Conservation (phyloP, 2,797 vertebrate species). For the Denticeps clupeoides region DNA sequence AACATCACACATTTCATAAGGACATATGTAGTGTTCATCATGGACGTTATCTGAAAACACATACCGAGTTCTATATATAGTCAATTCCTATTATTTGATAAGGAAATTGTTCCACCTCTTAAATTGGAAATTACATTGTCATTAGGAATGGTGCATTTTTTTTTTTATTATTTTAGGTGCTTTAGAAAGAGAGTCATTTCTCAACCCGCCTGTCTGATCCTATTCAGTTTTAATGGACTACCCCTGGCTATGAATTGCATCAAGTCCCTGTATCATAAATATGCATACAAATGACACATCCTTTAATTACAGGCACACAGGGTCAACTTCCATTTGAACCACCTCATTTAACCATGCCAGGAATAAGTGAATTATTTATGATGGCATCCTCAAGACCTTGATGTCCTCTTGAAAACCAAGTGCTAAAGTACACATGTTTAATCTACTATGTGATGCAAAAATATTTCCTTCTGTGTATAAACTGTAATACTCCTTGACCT, state of each 20-base stretch:
- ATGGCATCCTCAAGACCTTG: background rate
- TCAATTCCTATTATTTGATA: too few species aligned
- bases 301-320: constrained; percentile 5
- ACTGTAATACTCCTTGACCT: background rate
- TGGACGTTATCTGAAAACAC: too few species aligned
- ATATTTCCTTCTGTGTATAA: background rate
- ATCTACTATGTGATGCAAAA: background rate
- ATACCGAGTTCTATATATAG: too few species aligned
- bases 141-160: too few species aligned
- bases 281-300: background rate
- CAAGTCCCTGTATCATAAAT: constrained; percentile 8
- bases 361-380: background rate
- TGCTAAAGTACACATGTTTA: background rate
- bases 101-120: too few species aligned
- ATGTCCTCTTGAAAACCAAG: background rate
- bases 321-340: constrained; percentile 1
- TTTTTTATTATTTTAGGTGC: too few species aligned
- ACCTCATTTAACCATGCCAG: constrained; percentile 5
- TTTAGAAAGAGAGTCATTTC: constrained; percentile 2
- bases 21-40: too few species aligned
- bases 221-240: constrained; percentile 3
- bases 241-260: background rate
- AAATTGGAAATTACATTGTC: too few species aligned
- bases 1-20: too few species aligned
- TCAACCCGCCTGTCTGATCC: constrained; percentile 5